A percentile compares a stretch with the other conserved stretches of the same genome.
Conservation (phyloP, 2,888 invertebrate genomes). For the Leptinotarsa rubiginosa region DNA sequence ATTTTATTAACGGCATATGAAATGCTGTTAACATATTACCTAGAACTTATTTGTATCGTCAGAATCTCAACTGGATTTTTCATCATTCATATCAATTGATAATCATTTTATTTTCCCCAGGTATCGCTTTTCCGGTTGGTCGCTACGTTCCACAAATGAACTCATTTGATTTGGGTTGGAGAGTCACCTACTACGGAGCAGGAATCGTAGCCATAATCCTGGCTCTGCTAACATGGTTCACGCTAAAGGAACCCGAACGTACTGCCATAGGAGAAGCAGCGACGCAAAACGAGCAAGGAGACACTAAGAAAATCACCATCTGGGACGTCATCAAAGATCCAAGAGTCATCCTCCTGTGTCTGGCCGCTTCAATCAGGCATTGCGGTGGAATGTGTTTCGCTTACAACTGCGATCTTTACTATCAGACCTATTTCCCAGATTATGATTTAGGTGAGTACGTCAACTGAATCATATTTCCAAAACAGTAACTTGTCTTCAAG, state of each 20-base stretch:
- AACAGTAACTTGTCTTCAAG: too few relatives aligned
- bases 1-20: too few relatives aligned
- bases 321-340: conserved; percentile 85
- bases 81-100: too few relatives aligned
- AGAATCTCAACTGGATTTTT: not conserved
- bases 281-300: conserved; percentile 54
- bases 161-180: conserved; percentile 84
- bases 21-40: too few relatives aligned
- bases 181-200: conserved; percentile 83
- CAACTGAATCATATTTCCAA: not conserved
- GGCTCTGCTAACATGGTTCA: conserved; percentile 78
- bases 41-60: too few relatives aligned
- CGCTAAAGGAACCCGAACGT: conserved; percentile 81
- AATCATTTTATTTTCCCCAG: conserved; percentile 31
- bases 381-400: conserved; percentile 92
- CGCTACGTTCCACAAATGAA: conserved; percentile 83
- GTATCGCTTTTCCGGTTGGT: conserved; percentile 89
- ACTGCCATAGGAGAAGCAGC: conserved; percentile 77
- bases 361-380: conserved; percentile 90
- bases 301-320: conserved; percentile 70
- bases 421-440: conserved; percentile 88
- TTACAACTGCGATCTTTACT: conserved; percentile 91
- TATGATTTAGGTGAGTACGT: conserved; percentile 77
- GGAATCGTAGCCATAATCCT: conserved; percentile 82
- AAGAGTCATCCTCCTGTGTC: conserved; percentile 80